These are phyloP conservation scores for Glossophaga mutica DNA, from an alignment of 2,797 vertebrate species.

Conservation along the genomic window DNA sequence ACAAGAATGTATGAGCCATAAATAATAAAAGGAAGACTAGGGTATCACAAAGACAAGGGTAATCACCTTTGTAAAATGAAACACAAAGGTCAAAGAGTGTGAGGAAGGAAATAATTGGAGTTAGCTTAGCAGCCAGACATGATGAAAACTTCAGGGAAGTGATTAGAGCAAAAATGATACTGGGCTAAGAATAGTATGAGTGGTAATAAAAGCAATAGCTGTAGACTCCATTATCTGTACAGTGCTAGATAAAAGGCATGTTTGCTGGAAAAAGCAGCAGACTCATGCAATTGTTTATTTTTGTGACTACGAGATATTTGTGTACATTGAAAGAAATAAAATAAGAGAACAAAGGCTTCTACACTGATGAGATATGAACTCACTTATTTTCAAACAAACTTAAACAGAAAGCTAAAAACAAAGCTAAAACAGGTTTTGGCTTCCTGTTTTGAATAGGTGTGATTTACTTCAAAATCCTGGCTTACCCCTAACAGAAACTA, in stretches of 20 bases:
- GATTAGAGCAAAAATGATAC: neutral
- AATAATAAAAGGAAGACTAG: neutral
- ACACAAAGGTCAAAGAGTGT: neutral
- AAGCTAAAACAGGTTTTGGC: neutral
- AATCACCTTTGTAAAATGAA: neutral
- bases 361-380: neutral
- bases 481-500: neutral
- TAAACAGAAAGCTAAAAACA: neutral
- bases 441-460: constrained; percentile 14
- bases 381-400: neutral
- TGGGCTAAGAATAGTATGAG: neutral
- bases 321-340: neutral
- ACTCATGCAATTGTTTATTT: neutral
- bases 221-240: neutral
- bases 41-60: neutral
- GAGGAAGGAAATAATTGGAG: neutral
- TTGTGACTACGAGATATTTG: neutral
- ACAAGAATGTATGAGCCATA: neutral
- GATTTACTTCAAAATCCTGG: neutral
- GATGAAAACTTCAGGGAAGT: neutral
- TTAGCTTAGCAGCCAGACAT: neutral
- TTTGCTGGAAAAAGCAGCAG: neutral
- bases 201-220: neutral
- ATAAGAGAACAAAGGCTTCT: neutral
- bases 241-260: neutral